Evolutionary conservation across 2,797 vertebrate species (phyloP).

Genomic region (Rhodeus uyekii): DNA sequence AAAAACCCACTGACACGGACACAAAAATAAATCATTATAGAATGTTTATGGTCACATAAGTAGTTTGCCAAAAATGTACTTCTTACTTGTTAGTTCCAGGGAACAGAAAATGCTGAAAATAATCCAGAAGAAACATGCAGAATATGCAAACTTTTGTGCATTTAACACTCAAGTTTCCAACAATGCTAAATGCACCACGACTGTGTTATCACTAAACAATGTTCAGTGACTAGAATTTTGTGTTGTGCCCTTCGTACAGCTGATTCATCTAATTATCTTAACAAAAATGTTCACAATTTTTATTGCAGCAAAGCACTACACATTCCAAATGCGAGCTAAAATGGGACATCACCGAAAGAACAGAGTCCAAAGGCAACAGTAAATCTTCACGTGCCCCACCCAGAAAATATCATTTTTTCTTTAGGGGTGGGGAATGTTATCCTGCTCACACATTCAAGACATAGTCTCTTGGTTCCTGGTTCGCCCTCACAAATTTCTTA

Average conservation of each 20-base stretch:
- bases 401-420: constrained; percentile 27
- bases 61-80: neutral
- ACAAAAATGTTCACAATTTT: neutral
- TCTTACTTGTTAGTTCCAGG: neutral
- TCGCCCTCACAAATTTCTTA: constrained; percentile 10
- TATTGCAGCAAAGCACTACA: neutral
- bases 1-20: neutral
- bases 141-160: neutral
- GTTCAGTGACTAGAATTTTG: neutral
- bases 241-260: neutral
- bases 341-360: constrained; percentile 30
- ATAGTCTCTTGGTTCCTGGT: constrained; percentile 29
- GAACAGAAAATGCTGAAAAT: neutral
- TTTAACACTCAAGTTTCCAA: neutral
- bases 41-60: neutral
- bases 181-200: neutral
- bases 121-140: neutral
- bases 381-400: constrained; percentile 37
- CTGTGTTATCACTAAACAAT: neutral
- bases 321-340: constrained; percentile 9
- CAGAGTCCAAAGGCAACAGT: constrained; percentile 44
- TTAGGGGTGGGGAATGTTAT: constrained; percentile 30
- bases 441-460: constrained; percentile 28
- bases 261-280: neutral
- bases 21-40: neutral